These are phyloP conservation scores for Xiphydria camelus DNA, from an alignment of 2,888 invertebrate genomes.

Conservation along the genomic window DNA sequence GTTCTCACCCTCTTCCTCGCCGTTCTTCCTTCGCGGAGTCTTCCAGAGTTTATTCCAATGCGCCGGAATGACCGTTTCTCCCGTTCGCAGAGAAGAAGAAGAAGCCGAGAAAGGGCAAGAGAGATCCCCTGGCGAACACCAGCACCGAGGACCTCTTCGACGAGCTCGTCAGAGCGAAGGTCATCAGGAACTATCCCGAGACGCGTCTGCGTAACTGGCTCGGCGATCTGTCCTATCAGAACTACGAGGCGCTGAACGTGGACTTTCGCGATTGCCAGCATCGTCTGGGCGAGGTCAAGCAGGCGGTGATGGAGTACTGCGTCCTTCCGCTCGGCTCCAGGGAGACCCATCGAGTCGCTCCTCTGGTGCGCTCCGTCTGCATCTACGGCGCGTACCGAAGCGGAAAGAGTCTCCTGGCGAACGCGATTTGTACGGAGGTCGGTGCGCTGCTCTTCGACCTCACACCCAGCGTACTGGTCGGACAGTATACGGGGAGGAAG, in stretches of 20 bases:
- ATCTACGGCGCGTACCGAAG: conserved; percentile 71
- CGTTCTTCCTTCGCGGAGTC: too few species aligned
- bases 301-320: conserved; percentile 66
- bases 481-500: conserved; percentile 71
- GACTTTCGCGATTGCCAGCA: conserved; percentile 58
- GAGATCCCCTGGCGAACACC: conserved; percentile 67
- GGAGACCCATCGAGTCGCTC: conserved; percentile 41
- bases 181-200: conserved; percentile 68
- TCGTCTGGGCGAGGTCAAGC: conserved; percentile 65
- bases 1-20: too few species aligned
- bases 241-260: conserved; percentile 61
- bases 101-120: conserved; percentile 56
- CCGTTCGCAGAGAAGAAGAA: conserved; percentile 13
- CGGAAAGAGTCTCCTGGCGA: conserved; percentile 73
- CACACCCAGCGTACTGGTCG: conserved; percentile 69
- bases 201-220: conserved; percentile 66
- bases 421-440: conserved; percentile 73
- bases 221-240: conserved; percentile 71
- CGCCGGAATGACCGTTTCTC: not conserved
- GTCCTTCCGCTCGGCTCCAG: conserved; percentile 62
- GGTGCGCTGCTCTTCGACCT: conserved; percentile 78
- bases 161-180: conserved; percentile 70
- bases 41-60: not conserved
- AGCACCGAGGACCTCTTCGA: conserved; percentile 71
- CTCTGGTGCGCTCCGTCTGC: conserved; percentile 58